Percentiles rank a stretch among this genome's conserved stretches.
Evolutionary conservation across 2,888 invertebrate species (phyloP).

Genomic region (Phymatocera aterrima): DNA sequence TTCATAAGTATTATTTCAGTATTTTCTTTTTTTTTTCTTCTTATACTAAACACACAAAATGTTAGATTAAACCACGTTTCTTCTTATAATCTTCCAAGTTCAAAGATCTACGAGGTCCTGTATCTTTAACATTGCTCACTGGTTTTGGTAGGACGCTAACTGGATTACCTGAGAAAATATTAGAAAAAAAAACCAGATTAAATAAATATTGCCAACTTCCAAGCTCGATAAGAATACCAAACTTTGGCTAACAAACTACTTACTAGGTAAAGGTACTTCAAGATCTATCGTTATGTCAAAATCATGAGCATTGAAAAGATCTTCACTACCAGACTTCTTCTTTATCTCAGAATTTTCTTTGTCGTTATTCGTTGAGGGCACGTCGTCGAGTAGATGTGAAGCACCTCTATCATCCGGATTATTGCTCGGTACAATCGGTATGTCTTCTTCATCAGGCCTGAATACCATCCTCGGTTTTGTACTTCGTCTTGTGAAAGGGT

Average conservation of each 20-base stretch:
- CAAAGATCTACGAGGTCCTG: slow-evolving; percentile 89
- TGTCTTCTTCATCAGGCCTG: slow-evolving; percentile 77
- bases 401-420: slow-evolving; percentile 52
- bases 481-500: slow-evolving; percentile 93
- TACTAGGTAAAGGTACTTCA: slow-evolving; percentile 88
- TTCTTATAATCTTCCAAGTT: slow-evolving; percentile 96
- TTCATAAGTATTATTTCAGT: slow-evolving; percentile 6
- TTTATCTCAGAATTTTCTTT: slow-evolving; percentile 71
- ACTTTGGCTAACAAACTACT: slow-evolving; percentile 68
- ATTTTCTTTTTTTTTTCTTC: too few species aligned
- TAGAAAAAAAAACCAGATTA: too few species aligned
- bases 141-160: slow-evolving; percentile 87
- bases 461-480: slow-evolving; percentile 93
- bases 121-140: slow-evolving; percentile 84
- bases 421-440: slow-evolving; percentile 43
- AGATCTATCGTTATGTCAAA: slow-evolving; percentile 97
- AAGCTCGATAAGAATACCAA: too few species aligned
- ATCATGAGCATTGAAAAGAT: slow-evolving; percentile 86
- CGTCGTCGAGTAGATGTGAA: slow-evolving; percentile 58
- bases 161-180: slow-evolving; percentile 79
- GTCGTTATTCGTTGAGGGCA: slow-evolving; percentile 60
- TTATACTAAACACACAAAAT: slow-evolving; percentile 47
- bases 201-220: too few species aligned
- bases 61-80: slow-evolving; percentile 90
- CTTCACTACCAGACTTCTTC: slow-evolving; percentile 74